A percentile compares a stretch with the other conserved stretches of the same genome.
These are phyloP conservation scores for Brenthis daphne DNA, from an alignment of 2,888 invertebrate genomes.

Conservation along the genomic window DNA sequence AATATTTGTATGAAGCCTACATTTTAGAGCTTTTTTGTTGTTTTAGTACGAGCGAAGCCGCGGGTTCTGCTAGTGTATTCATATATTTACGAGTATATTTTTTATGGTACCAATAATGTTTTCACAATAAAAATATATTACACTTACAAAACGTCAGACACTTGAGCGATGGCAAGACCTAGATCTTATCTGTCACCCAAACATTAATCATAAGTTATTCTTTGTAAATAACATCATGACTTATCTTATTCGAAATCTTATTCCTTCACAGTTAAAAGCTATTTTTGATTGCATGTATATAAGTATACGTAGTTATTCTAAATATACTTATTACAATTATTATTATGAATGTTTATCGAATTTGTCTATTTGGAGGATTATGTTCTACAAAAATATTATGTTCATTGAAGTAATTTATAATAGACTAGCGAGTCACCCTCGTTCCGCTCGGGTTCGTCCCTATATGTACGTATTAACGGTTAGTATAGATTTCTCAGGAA, in stretches of 20 bases:
- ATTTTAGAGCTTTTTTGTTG: no score
- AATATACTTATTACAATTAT: not conserved
- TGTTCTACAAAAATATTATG: not conserved
- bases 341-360: not conserved
- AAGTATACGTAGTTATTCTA: not conserved
- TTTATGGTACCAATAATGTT: not conserved
- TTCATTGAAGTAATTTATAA: no score
- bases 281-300: not conserved
- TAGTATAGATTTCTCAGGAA: no score
- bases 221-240: slow-evolving; percentile 8
- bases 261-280: not conserved
- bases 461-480: no score
- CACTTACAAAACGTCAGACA: not conserved
- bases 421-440: no score
- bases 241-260: not conserved
- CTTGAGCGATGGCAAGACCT: slow-evolving; percentile 11
- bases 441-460: no score
- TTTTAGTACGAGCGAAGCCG: no score
- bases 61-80: no score
- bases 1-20: no score
- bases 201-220: slow-evolving; percentile 15
- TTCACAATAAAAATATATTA: not conserved
- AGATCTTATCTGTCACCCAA: slow-evolving; percentile 5
- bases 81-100: no score
- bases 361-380: not conserved